Evolutionary conservation across 2,797 vertebrate genomes (phyloP), one percentile per base, ranked within the genome.

Genomic region (Limnodromus scolopaceus): DNA sequence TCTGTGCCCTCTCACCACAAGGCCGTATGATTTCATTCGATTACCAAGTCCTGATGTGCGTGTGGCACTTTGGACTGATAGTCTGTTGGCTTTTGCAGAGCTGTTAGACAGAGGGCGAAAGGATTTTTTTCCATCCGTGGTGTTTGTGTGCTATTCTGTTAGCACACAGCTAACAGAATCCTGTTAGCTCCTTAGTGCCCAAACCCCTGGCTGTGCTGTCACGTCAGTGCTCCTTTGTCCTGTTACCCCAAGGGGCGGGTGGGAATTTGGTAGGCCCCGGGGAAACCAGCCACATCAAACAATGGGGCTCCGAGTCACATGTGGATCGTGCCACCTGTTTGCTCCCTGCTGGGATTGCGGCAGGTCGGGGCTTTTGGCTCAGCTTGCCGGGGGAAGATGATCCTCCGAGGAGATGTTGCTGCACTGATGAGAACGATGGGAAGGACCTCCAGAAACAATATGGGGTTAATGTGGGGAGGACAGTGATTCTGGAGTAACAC

Each of bases 261-360:
- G 91, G 77, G 65, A 75, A 68, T n/a, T 5, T 11, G 81, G 64
- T 89, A 68, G 77, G 57, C 43, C 36, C 57, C 17, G 65, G 60
- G 65, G 76, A 70, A n/a, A 16, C 0, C 0, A 84, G 72, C 86
- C 96, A 93, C 92, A 94, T 91, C 91, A 84, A 92, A 93, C 72
- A n/a, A 32, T 0, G 0, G 38, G 0, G 1, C 51, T 54, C 2
- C 0, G 13, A 89, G 60, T 61, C 2, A 2, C 85, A 15, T 0
- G 4, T n/a, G 77, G 57, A 71, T 32, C 27, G 65, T 28, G 69
- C 82, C 36, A 76, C 48, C 75, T 84, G 60, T 23, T 74, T 36
- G 30, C 39, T 87, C 60, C 58, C 58, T 69, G 66, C 84, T 32
- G 66, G 39, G 61, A 81, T 10, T 22, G 61, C 17, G 23, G 60